Conservation (phyloP, 2,888 invertebrate species). For the Hydroisotoma schaefferi region DNA sequence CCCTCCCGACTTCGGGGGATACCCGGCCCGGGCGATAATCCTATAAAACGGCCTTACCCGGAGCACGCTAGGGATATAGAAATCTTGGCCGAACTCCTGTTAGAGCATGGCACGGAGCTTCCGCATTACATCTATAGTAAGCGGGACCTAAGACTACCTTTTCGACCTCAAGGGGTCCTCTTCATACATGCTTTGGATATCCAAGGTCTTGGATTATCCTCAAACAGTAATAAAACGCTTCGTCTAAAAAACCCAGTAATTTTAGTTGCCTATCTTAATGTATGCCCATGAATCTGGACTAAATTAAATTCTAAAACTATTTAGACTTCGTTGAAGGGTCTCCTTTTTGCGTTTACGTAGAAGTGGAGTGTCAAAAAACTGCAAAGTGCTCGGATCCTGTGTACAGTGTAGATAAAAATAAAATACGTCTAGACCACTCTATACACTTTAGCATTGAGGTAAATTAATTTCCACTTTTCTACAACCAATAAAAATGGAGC, state of each 20-base stretch:
- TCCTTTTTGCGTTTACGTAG: slow-evolving; percentile 28
- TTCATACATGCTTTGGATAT: slow-evolving; percentile 37
- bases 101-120: slow-evolving; percentile 10
- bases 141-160: slow-evolving; percentile 22
- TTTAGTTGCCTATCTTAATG: neutral
- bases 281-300: neutral
- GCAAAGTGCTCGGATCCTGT: slow-evolving; percentile 32
- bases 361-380: slow-evolving; percentile 29
- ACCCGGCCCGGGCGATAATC: slow-evolving; percentile 28
- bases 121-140: slow-evolving; percentile 4
- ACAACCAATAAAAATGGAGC: neutral
- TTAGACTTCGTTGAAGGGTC: slow-evolving; percentile 26
- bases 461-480: neutral
- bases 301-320: neutral
- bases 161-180: slow-evolving; percentile 33
- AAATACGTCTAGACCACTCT: slow-evolving; percentile 37
- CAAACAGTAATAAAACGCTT: slow-evolving; percentile 14
- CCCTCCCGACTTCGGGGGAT: slow-evolving; percentile 21
- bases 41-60: slow-evolving; percentile 27
- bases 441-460: slow-evolving; percentile 32
- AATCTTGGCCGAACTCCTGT: slow-evolving; percentile 14
- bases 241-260: neutral
- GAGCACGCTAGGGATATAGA: slow-evolving; percentile 17
- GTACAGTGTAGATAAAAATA: slow-evolving; percentile 4
- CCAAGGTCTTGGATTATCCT: slow-evolving; percentile 19